Evolutionary conservation across 2,113 vertebrate genomes (phyloP), one percentile per base, ranked within the genome.

Genomic region (Chitala chitala): DNA sequence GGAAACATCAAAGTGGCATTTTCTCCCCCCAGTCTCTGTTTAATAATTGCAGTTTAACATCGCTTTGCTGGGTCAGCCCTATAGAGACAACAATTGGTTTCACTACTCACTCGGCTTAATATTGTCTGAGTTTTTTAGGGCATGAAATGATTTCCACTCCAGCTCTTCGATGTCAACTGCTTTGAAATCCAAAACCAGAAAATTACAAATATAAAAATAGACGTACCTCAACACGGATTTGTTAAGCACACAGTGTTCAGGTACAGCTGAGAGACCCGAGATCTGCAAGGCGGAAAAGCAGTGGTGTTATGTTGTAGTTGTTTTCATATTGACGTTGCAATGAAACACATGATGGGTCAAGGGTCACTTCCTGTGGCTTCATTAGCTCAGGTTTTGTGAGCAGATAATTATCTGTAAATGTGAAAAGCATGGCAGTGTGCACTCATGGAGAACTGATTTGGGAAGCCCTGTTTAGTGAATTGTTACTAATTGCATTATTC

Each of bases 111-210:
- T 65, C 20, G 63, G 38, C 8, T 44, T 44, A 38, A 65, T 42
- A 65, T 20, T 40, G 63, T 44, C 38, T 40, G 40, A n/a, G 33
- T 22, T 65, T 64, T 58, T 64, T 42, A 42, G 36, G n/a, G 36
- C 22, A 44, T 65, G n/a, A 65, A 65, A 65, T 42, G 63, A 42
- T 65, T 65, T 51, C 48, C 48, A 20, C 48, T 51, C 63, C 63
- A 42, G 38, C 22, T 24, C 61, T 22, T 65, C 61, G 6, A 8
- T 17, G 7, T 65, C n/a, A 65, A 65, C 38, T 22, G 40, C 63
- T 65, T 65, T 65, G 63, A 65, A 65, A 42, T 65, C 63, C 63
- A 9, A n/a, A 65, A 65, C 20, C 63, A n/a, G 63, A 65, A 65
- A 44, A 65, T 44, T 65, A 38, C 36, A 22, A 42, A 40, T 38